phyloP scores from a whole-genome alignment of 1,140 invertebrate genomes.

The Ceratitis capitata region DNA sequence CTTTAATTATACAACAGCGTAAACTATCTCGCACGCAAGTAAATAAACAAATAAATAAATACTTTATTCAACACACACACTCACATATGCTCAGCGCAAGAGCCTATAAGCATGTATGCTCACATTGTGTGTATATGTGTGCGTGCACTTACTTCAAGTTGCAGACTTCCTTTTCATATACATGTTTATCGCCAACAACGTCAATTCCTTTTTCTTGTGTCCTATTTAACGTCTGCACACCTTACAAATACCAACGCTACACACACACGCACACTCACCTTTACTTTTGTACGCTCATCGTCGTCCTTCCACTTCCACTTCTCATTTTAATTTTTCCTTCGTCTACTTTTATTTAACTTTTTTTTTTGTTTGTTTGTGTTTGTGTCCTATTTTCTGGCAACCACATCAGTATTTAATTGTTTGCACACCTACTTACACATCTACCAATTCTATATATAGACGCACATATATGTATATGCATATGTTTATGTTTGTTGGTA shows the following conservation, averaged over 20 bases:
- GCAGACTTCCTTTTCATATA: not conserved
- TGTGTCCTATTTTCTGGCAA: conserved; percentile 29
- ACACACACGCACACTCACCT: not conserved
- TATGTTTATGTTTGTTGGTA: not conserved
- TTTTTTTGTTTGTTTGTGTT: too few relatives aligned
- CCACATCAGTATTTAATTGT: conserved; percentile 4
- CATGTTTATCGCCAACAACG: not conserved
- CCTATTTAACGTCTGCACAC: not conserved
- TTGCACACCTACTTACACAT: not conserved
- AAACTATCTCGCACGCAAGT: not conserved
- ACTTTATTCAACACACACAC: not conserved
- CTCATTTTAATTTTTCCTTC: not conserved
- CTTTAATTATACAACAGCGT: not conserved
- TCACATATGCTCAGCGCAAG: not conserved
- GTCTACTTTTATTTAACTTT: not conserved
- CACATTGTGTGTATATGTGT: not conserved
- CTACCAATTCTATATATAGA: not conserved
- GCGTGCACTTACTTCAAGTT: not conserved
- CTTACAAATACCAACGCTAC: not conserved
- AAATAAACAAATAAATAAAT: not conserved
- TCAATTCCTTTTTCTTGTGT: not conserved
- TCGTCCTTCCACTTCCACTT: not conserved
- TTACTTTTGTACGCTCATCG: not conserved
- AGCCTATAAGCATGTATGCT: not conserved
- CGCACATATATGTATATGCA: not conserved